These are phyloP conservation scores for Hycleus cichorii DNA, from an alignment of 1,140 invertebrate species.

Conservation along the genomic window DNA sequence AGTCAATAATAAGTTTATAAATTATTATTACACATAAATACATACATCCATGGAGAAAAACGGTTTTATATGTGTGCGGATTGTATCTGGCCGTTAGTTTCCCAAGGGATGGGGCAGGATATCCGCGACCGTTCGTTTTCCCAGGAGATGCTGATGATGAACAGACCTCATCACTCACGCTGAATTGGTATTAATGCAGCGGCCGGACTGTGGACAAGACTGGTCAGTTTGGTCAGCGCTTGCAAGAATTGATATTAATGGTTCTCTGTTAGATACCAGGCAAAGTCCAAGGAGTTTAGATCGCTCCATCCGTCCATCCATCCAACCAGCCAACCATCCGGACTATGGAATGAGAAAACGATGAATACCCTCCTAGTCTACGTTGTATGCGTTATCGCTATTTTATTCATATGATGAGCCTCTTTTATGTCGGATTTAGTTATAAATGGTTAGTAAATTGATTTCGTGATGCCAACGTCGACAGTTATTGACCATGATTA, in stretches of 20 bases:
- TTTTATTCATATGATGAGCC: constrained; percentile 38
- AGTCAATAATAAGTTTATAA: background rate
- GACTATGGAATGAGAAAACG: background rate
- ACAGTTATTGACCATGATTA: constrained; percentile 36
- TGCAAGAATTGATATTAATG: constrained; percentile 40
- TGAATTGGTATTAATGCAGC: constrained; percentile 41
- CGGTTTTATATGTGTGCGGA: constrained; percentile 14
- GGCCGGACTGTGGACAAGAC: constrained; percentile 33
- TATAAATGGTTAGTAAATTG: constrained; percentile 37
- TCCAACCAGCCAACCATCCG: no score
- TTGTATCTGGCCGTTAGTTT: constrained; percentile 16
- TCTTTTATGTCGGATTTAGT: constrained; percentile 30
- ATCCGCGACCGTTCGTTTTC: constrained; percentile 20
- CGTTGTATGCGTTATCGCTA: constrained; percentile 30
- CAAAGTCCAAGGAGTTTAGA: constrained; percentile 22
- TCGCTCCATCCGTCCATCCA: background rate
- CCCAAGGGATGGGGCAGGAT: constrained; percentile 21
- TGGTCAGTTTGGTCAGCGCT: constrained; percentile 30
- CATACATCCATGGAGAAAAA: background rate
- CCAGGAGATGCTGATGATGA: constrained; percentile 34
- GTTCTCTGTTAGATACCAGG: constrained; percentile 17
- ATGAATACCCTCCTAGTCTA: constrained; percentile 13
- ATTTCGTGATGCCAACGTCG: constrained; percentile 27
- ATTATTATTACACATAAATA: background rate
- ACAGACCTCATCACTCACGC: constrained; percentile 37